Evolutionary conservation across 1,140 invertebrate genomes (phyloP).

Genomic region (Meloidogyne chitwoodi): DNA sequence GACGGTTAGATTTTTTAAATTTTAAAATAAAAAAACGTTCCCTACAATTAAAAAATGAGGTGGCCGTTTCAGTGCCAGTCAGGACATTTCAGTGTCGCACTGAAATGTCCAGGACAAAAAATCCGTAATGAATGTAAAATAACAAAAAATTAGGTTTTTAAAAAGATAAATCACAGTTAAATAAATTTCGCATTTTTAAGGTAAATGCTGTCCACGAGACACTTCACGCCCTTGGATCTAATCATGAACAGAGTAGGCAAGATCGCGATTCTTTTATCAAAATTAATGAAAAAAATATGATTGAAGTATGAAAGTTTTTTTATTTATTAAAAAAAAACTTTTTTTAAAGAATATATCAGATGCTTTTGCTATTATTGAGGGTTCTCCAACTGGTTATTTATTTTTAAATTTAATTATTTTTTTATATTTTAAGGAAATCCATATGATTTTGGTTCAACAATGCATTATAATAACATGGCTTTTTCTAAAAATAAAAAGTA

Average conservation of each 20-base stretch:
- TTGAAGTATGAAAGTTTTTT: background rate
- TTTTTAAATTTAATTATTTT: background rate
- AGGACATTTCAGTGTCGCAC: too few relatives aligned
- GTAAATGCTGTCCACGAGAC: conserved; percentile 50
- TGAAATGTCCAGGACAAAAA: too few relatives aligned
- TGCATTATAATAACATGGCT: conserved; percentile 9
- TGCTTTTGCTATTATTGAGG: conserved; percentile 13
- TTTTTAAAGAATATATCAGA: conserved; percentile 11
- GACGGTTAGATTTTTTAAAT: conserved; percentile 13
- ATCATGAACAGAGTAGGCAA: conserved; percentile 65
- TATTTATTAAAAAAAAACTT: background rate
- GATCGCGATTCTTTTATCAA: conserved; percentile 64
- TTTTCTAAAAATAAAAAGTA: conserved; percentile 19
- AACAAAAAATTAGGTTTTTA: too few relatives aligned
- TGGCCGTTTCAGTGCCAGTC: too few relatives aligned
- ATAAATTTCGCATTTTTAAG: background rate
- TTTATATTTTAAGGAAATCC: background rate
- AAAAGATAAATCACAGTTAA: background rate
- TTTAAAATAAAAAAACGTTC: too few relatives aligned
- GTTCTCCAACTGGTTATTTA: conserved; percentile 5
- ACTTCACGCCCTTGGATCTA: conserved; percentile 60
- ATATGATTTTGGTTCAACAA: conserved; percentile 13
- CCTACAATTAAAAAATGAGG: too few relatives aligned
- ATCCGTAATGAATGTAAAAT: too few relatives aligned
- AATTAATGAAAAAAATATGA: conserved; percentile 63